Evolutionary conservation across 1,140 invertebrate genomes (phyloP), one percentile per base, ranked within the genome.

Genomic region (Steinernema feltiae): DNA sequence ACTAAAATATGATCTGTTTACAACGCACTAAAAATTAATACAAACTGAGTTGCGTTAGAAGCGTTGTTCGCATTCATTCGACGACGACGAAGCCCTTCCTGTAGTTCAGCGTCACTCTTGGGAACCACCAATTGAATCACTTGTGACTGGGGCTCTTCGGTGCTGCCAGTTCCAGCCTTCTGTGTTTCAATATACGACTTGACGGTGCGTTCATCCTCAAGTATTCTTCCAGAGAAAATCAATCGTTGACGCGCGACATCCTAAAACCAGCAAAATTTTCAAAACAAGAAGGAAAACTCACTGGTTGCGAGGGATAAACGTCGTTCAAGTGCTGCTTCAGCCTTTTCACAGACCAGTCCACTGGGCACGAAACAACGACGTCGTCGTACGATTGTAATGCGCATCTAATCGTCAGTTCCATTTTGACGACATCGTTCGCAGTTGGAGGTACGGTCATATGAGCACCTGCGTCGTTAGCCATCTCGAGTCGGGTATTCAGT

Each of bases 311-410:
- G 24, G 24, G 48, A 21, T 73, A 73, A 24, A 41, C 32, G 17
- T 77, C 30, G 31, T 70, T 72, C 27, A 78, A 35, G 18, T 78
- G 75, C 53, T 78, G 75, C 30, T 78, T 78, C 27, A 78, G 76
- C 63, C 70, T 21, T 46, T 73, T 78, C 35, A 78, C 74, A 2
- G 77, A 72, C 77, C 77, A 78, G 30, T 32, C 71, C 0, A 24
- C 3, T 0, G 75, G 70, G 48, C 69, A 77, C n/a, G 30, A 31
- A 21, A 78, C 30, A 17, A 32, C 73, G 31, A 73, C 46, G 71
- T 78, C 77, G 46, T 32, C 70, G 27, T 46, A 30, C 0, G 74
- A 69, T 27, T 78, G 77, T 32, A 78, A 70, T 18, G 69, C 77
- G 24, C 74, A 76, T 30, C 77, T 75, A 41, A 78, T 76, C 1